A percentile compares a stretch with the other conserved stretches of the same genome.
Conservation (phyloP, 1,140 invertebrate species). For the Orius laevigatus region DNA sequence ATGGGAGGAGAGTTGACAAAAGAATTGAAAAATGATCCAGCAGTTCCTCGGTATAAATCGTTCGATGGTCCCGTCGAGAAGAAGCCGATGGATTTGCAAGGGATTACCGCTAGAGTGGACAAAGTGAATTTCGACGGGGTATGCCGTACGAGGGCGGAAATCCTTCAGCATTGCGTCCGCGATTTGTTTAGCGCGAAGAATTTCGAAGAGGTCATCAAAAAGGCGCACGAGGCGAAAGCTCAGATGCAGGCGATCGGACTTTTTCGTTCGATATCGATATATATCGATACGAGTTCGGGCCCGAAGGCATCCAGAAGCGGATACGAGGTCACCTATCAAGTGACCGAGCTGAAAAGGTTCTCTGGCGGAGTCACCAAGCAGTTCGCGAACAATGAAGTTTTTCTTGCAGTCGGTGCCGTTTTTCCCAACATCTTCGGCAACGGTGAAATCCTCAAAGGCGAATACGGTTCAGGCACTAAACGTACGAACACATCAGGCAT, state of each 20-base stretch:
- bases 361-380: slow-evolving; percentile 65
- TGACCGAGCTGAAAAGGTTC: slow-evolving; percentile 54
- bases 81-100: too few species aligned
- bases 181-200: slow-evolving; percentile 52
- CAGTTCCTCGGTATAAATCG: too few species aligned
- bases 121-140: slow-evolving; percentile 64
- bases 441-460: slow-evolving; percentile 56
- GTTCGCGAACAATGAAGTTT: slow-evolving; percentile 73
- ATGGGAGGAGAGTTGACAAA: too few species aligned
- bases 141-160: slow-evolving; percentile 65
- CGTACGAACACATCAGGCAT: slow-evolving; percentile 54
- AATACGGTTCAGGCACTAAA: slow-evolving; percentile 58
- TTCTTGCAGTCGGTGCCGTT: slow-evolving; percentile 47
- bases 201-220: slow-evolving; percentile 28
- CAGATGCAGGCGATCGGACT: slow-evolving; percentile 62
- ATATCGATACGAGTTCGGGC: slow-evolving; percentile 66
- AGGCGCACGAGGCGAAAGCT: slow-evolving; percentile 35
- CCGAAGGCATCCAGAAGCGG: slow-evolving; percentile 51
- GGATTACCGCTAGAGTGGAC: slow-evolving; percentile 46
- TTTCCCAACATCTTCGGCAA: slow-evolving; percentile 67
- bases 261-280: slow-evolving; percentile 62
- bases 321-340: slow-evolving; percentile 70
- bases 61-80: too few species aligned
- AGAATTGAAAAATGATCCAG: too few species aligned
- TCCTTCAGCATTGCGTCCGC: slow-evolving; percentile 50